phyloP scores from a whole-genome alignment of 2,797 vertebrate species.

The Bradypodion pumilum region DNA sequence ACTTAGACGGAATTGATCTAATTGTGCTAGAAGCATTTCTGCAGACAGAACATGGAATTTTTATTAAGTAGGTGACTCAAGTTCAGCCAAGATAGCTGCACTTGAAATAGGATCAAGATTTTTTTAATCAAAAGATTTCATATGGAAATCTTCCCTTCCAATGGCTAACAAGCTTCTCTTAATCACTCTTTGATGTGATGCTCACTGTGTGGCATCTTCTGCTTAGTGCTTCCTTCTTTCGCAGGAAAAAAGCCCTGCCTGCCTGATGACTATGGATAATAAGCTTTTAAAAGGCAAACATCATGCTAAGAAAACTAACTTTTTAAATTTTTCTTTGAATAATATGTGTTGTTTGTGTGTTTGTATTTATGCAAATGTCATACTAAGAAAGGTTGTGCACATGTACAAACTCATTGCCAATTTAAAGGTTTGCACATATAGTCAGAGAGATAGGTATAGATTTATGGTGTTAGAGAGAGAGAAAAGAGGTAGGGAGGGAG shows the following conservation, averaged over 20 bases:
- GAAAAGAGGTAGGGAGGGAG: no score
- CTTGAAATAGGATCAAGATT: constrained; percentile 55
- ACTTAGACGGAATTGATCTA: constrained; percentile 99
- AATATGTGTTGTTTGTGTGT: no score
- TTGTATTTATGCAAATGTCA: no score
- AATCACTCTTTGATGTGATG: constrained; percentile 54
- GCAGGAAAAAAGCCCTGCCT: constrained; percentile 18
- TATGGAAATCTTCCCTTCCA: constrained; percentile 75
- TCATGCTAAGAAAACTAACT: no score
- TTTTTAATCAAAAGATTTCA: constrained; percentile 68
- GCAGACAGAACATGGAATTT: constrained; percentile 93
- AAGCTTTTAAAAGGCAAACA: constrained; percentile 47
- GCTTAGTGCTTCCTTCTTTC: constrained; percentile 54
- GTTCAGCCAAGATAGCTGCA: constrained; percentile 75
- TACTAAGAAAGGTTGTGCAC: no score
- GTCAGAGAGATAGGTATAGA: no score
- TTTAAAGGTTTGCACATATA: no score
- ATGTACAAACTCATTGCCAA: no score
- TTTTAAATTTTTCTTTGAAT: no score
- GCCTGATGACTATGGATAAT: constrained; percentile 48
- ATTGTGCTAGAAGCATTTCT: constrained; percentile 92
- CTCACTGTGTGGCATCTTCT: constrained; percentile 35
- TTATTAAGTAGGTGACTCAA: constrained; percentile 87
- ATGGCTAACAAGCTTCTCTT: constrained; percentile 71
- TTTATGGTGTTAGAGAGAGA: no score